phyloP scores from a whole-genome alignment of 2,797 vertebrate species.

The Phyllotis vaccarum region DNA sequence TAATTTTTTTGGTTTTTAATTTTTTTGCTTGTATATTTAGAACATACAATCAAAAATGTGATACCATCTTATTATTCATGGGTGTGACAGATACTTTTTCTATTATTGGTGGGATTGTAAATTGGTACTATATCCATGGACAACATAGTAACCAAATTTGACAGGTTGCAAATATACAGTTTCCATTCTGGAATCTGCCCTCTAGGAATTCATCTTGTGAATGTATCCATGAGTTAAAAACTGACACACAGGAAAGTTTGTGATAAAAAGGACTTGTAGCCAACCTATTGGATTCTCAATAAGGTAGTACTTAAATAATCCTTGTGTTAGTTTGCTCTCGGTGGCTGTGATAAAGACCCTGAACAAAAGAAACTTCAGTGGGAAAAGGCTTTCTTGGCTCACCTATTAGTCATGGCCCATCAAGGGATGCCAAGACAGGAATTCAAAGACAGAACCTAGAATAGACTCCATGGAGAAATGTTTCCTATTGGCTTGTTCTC shows the following conservation, averaged over 20 bases:
- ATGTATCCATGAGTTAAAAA: neutral
- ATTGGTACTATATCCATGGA: neutral
- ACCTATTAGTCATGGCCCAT: neutral
- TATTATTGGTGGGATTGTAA: neutral
- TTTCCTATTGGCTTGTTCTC: neutral
- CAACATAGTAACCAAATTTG: neutral
- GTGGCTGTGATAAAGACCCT: neutral
- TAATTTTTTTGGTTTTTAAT: too few species aligned
- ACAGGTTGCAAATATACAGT: neutral
- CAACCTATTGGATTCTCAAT: neutral
- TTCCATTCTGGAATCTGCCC: conserved; percentile 47
- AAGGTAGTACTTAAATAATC: conserved; percentile 4
- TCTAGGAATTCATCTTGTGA: conserved; percentile 49
- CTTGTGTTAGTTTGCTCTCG: neutral
- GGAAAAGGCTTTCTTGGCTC: neutral
- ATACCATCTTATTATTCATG: neutral
- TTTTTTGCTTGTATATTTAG: neutral
- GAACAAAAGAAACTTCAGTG: neutral
- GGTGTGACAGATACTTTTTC: neutral
- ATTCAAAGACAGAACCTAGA: neutral
- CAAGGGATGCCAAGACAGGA: neutral
- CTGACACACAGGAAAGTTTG: neutral
- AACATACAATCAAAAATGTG: conserved; percentile 1
- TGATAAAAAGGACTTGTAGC: neutral
- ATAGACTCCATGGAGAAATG: neutral